Base-by-base conservation (phyloP, 1,140 invertebrate genomes). In the Drosophila pseudoananassae region DNA sequence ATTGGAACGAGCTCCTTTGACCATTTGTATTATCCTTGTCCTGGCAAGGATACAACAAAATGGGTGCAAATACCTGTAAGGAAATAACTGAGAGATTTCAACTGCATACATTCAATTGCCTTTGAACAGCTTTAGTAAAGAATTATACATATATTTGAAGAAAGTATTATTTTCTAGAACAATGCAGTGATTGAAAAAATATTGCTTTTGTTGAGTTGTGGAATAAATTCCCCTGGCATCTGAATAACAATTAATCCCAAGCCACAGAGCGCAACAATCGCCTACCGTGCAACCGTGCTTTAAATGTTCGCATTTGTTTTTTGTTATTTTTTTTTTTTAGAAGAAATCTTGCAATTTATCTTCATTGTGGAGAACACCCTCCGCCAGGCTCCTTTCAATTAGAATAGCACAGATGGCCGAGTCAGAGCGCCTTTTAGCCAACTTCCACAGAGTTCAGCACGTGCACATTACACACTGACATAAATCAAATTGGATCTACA, bases 401-500 rank as follows among this genome's bases (percentile, higher is more conserved):
- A 74, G 59, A 56, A 56, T 29, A 12, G 23, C 25, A 50, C 20
- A 29, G 43, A 9, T 14, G 20, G 17, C 43, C 15, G 10, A 46
- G 43, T 46, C 43, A 23, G 6, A 27, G 12, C 15, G 38, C 38
- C 17, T 46, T 51, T 31, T 10, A 20, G 29, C n/a, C 31, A 8
- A 3, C 17, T 46, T 46, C 43, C 15, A 7, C 4, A 17, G 43
- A 20, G 43, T 15, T 17, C 43, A 46, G 61, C 50, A 76, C 63
- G 61, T 68, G 72, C 54, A 31, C 66, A 38, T 25, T 56, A 49
- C 38, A 23, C 46, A 36, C 47, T 49, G 1, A 50, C 76, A 77
- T 81, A 82, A 69, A 78, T 83, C 70, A 84, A 79, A 76, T 72
- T 84, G 80, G 66, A 54, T 71, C 64, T 47, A 6, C 29, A 68